These are phyloP conservation scores for Clanis bilineata DNA, from an alignment of 2,888 invertebrate species.

Conservation along the genomic window DNA sequence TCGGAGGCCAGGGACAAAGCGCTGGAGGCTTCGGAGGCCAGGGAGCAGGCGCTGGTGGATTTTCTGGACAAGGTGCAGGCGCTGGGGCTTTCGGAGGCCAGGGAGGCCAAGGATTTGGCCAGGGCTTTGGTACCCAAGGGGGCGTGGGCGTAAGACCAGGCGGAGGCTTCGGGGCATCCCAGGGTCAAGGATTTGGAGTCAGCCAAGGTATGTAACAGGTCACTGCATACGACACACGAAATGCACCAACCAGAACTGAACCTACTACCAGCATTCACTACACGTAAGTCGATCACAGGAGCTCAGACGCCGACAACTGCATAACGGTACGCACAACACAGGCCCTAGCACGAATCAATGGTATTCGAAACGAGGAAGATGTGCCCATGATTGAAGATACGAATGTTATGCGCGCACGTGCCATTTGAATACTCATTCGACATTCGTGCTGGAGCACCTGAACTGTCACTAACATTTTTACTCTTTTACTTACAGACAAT, in stretches of 20 bases:
- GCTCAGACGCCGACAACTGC: not conserved
- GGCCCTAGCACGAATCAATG: not conserved
- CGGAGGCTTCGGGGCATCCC: constrained; percentile 27
- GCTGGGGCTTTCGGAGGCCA: not conserved
- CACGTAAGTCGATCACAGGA: constrained; percentile 11
- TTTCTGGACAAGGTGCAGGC: not conserved
- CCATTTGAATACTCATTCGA: too few relatives aligned
- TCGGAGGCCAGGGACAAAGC: not conserved
- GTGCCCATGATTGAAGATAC: too few relatives aligned
- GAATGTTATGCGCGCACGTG: too few relatives aligned
- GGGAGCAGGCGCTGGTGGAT: not conserved
- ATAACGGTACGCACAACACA: not conserved
- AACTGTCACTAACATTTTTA: too few relatives aligned
- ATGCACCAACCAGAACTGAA: constrained; percentile 15
- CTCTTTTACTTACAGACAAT: too few relatives aligned
- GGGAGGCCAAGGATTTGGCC: constrained; percentile 24
- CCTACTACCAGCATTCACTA: not conserved
- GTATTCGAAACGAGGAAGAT: too few relatives aligned
- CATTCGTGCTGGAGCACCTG: too few relatives aligned
- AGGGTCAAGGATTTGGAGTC: constrained; percentile 23
- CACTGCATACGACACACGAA: not conserved
- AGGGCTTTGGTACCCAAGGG: constrained; percentile 22
- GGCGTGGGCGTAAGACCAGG: constrained; percentile 21
- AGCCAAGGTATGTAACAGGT: constrained; percentile 23
- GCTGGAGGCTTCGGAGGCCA: not conserved